Evolutionary conservation across 2,888 invertebrate genomes (phyloP).

Genomic region (Thumatha senex): DNA sequence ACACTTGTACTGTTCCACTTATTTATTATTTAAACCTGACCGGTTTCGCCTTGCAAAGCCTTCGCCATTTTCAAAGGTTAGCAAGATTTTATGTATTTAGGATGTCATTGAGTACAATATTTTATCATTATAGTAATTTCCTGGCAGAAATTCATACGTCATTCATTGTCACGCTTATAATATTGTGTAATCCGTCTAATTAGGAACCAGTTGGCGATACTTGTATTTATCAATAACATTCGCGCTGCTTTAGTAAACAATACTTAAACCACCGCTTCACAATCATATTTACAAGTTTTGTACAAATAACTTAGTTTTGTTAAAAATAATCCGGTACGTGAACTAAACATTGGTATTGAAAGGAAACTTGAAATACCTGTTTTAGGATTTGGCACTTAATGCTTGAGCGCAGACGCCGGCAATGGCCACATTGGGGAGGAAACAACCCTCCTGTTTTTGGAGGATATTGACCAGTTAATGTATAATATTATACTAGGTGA

Average conservation of each 20-base stretch:
- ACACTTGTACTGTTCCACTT: no score
- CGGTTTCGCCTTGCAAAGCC: no score
- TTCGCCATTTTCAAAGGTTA: no score
- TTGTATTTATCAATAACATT: slow-evolving; percentile 1
- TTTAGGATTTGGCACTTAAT: slow-evolving; percentile 15
- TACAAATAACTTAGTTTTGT: slow-evolving; percentile 5
- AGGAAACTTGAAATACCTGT: slow-evolving; percentile 31
- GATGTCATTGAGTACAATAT: no score
- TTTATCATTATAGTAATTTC: no score
- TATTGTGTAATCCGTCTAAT: background rate
- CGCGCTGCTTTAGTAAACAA: background rate
- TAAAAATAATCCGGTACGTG: slow-evolving; percentile 26
- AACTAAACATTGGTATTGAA: slow-evolving; percentile 13
- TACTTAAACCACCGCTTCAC: background rate
- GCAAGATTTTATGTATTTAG: no score
- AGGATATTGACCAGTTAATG: background rate
- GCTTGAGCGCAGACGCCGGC: background rate
- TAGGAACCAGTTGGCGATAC: slow-evolving; percentile 1
- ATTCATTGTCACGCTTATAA: no score
- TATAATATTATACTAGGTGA: no score
- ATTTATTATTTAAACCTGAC: no score
- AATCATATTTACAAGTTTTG: background rate
- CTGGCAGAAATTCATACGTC: no score
- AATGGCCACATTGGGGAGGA: background rate
- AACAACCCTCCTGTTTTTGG: slow-evolving; percentile 3